A percentile compares a stretch with the other conserved stretches of the same genome.
phyloP scores from a whole-genome alignment of 2,113 vertebrate genomes.

The Orycteropus afer region DNA sequence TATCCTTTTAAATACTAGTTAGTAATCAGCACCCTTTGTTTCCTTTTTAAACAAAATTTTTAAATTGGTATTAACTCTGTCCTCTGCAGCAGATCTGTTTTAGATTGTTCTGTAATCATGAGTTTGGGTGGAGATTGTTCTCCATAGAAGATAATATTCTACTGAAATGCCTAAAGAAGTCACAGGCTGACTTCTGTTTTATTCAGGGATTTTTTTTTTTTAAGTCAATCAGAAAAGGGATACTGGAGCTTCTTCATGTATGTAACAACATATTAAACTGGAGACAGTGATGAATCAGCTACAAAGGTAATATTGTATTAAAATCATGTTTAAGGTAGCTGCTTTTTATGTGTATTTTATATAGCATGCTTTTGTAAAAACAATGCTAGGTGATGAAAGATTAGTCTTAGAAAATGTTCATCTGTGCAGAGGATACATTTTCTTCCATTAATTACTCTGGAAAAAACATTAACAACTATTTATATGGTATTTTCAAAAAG shows the following conservation, averaged over 20 bases:
- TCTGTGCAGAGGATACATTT: conserved; percentile 73
- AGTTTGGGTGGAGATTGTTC: conserved; percentile 75
- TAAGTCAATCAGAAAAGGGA: conserved; percentile 81
- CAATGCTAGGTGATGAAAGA: conserved; percentile 73
- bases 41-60: conserved; percentile 67
- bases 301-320: conserved; percentile 79
- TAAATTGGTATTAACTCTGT: conserved; percentile 63
- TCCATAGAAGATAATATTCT: conserved; percentile 77
- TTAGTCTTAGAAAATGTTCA: conserved; percentile 75
- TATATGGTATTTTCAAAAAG: conserved; percentile 81
- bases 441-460: conserved; percentile 71
- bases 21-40: conserved; percentile 75
- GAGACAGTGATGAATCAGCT: conserved; percentile 81
- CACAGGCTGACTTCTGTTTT: conserved; percentile 87
- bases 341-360: conserved; percentile 85
- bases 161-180: conserved; percentile 86
- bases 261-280: conserved; percentile 81
- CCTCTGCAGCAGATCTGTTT: conserved; percentile 67
- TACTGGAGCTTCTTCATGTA: conserved; percentile 85
- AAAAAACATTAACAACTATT: conserved; percentile 66
- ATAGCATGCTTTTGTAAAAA: conserved; percentile 85
- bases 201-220: conserved; percentile 87
- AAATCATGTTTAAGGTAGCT: conserved; percentile 83
- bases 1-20: conserved; percentile 83
- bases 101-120: conserved; percentile 65